A percentile compares a stretch with the other conserved stretches of the same genome.
These are phyloP conservation scores for Loriculus beryllinus DNA, from an alignment of 2,797 vertebrate species.

Conservation along the genomic window DNA sequence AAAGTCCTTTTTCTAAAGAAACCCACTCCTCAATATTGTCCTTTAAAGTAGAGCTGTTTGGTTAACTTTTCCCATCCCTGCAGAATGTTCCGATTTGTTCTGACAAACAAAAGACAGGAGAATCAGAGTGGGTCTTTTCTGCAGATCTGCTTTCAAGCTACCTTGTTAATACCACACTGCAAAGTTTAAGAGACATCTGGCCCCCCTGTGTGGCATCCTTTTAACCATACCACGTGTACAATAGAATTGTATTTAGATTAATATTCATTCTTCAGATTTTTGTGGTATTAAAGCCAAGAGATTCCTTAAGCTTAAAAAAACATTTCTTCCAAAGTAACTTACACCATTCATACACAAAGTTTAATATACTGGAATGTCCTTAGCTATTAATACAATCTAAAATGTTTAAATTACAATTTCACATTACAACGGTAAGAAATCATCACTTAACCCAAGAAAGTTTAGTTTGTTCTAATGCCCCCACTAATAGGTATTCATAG, in stretches of 20 bases:
- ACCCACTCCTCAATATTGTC: neutral
- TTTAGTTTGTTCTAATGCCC: conserved; percentile 32
- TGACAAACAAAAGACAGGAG: neutral
- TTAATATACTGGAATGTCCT: conserved; percentile 37
- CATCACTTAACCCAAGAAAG: conserved; percentile 1
- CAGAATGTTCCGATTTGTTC: neutral
- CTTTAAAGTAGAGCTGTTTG: neutral
- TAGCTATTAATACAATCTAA: conserved; percentile 34
- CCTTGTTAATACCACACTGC: neutral
- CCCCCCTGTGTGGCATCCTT: neutral
- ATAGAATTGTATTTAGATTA: neutral
- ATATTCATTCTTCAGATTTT: neutral
- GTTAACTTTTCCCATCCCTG: neutral
- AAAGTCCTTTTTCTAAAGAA: neutral
- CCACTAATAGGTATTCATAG: neutral
- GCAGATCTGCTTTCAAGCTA: neutral
- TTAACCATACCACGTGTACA: neutral
- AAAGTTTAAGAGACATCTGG: neutral
- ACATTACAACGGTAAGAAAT: conserved; percentile 54
- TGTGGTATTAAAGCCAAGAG: neutral
- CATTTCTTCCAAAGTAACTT: conserved; percentile 64
- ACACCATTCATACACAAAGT: conserved; percentile 63
- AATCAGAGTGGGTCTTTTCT: neutral
- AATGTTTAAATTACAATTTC: conserved; percentile 41
- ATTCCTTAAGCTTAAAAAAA: neutral